Conservation (phyloP, 2,888 invertebrate species). For the Nezara viridula region DNA sequence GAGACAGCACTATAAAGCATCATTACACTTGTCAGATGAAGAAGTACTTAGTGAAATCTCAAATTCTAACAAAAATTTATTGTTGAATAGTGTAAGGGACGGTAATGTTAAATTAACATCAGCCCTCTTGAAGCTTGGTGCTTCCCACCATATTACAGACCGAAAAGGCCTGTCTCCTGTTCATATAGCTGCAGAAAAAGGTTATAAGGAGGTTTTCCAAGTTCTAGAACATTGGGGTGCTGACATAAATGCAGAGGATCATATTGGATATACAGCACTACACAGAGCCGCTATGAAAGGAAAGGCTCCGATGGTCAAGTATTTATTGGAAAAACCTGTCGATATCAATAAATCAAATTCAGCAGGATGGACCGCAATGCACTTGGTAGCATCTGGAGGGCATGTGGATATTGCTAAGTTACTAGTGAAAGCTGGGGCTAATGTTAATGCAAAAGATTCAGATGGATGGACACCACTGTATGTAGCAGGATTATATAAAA, state of each 20-base stretch:
- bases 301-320: not conserved
- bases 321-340: not conserved
- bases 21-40: not conserved
- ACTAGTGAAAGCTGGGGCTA: not conserved
- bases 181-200: not conserved
- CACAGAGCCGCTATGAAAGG: not conserved
- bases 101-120: not conserved
- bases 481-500: not conserved
- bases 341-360: not conserved
- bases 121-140: not conserved
- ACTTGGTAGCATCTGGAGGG: not conserved
- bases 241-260: not conserved
- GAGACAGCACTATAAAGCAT: not conserved
- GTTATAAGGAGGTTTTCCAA: not conserved
- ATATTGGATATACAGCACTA: not conserved
- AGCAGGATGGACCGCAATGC: not conserved
- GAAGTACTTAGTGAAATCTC: not conserved
- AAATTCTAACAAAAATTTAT: not conserved
- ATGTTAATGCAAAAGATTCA: not conserved
- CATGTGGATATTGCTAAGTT: not conserved
- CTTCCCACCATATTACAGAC: not conserved
- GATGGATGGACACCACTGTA: not conserved
- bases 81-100: not conserved
- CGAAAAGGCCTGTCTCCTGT: not conserved
- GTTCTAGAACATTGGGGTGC: not conserved